phyloP scores from a whole-genome alignment of 64 coral and sea anemone species.

The Astreopora myriophthalma region DNA sequence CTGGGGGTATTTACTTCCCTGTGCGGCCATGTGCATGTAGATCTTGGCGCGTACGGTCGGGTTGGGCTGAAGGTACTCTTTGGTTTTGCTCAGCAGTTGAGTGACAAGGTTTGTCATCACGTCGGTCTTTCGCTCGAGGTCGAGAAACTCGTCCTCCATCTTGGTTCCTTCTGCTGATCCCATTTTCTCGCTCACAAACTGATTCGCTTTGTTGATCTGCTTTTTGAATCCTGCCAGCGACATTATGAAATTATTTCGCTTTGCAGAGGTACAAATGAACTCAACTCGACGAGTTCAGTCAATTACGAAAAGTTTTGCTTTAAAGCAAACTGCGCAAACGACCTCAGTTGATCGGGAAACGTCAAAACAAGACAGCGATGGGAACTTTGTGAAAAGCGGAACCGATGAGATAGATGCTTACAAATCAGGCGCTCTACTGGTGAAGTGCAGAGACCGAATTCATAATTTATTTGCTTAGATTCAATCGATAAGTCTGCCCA shows the following conservation, averaged over 20 bases:
- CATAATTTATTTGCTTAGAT: slow-evolving; percentile 28
- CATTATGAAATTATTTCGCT: slow-evolving; percentile 10
- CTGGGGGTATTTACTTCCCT: slow-evolving; percentile 65
- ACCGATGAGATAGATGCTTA: not conserved
- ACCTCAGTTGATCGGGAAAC: not conserved
- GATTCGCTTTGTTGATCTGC: slow-evolving; percentile 95
- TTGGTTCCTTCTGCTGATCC: slow-evolving; percentile 93
- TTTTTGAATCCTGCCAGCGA: slow-evolving; percentile 90
- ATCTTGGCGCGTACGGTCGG: slow-evolving; percentile 80
- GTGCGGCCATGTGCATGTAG: slow-evolving; percentile 78
- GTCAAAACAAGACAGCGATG: not conserved
- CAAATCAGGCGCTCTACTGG: slow-evolving; percentile 59
- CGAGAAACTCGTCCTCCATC: slow-evolving; percentile 84
- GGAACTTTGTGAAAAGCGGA: not conserved
- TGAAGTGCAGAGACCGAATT: slow-evolving; percentile 72
- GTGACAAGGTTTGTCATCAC: slow-evolving; percentile 79
- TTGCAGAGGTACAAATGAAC: not conserved
- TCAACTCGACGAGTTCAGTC: not conserved
- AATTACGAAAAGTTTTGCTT: not conserved
- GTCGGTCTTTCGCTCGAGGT: slow-evolving; percentile 88
- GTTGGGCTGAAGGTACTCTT: slow-evolving; percentile 90
- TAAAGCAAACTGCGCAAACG: not conserved
- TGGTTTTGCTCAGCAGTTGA: slow-evolving; percentile 82
- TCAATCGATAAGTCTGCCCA: slow-evolving; percentile 50
- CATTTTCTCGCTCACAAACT: slow-evolving; percentile 96